phyloP scores from a whole-genome alignment of 1,140 invertebrate species.

The Philopotamus ludificatus region DNA sequence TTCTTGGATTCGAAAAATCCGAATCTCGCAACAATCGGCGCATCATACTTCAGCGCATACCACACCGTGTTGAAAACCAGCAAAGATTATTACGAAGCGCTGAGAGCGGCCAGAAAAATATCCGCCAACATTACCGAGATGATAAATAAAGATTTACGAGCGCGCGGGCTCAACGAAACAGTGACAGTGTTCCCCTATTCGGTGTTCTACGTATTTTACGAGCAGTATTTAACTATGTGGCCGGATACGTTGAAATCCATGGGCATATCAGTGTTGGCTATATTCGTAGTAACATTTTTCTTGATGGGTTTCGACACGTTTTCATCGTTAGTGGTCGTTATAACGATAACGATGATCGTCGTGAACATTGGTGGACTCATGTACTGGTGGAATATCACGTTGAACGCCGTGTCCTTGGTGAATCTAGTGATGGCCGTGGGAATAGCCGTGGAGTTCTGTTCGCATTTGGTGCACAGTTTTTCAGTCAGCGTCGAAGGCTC shows the following conservation, averaged over 20 bases:
- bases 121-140: slow-evolving; percentile 80
- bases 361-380: slow-evolving; percentile 93
- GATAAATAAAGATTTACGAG: slow-evolving; percentile 62
- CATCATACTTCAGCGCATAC: slow-evolving; percentile 93
- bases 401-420: slow-evolving; percentile 96
- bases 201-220: slow-evolving; percentile 98
- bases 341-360: slow-evolving; percentile 92
- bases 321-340: slow-evolving; percentile 79
- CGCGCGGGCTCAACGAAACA: slow-evolving; percentile 51
- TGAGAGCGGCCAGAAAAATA: slow-evolving; percentile 77
- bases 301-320: slow-evolving; percentile 93
- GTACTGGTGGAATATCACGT: slow-evolving; percentile 94
- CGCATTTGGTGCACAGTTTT: slow-evolving; percentile 93
- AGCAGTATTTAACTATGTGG: slow-evolving; percentile 98
- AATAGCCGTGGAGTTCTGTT: slow-evolving; percentile 98
- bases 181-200: slow-evolving; percentile 96
- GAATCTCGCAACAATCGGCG: slow-evolving; percentile 55
- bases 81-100: slow-evolving; percentile 86
- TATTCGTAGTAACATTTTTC: slow-evolving; percentile 92
- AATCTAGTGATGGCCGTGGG: slow-evolving; percentile 99
- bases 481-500: slow-evolving; percentile 71
- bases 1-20: slow-evolving; percentile 45
- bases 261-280: slow-evolving; percentile 82
- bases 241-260: slow-evolving; percentile 85
- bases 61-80: slow-evolving; percentile 93